phyloP scores from a whole-genome alignment of 2,888 invertebrate genomes.

The Melanotus villosus region DNA sequence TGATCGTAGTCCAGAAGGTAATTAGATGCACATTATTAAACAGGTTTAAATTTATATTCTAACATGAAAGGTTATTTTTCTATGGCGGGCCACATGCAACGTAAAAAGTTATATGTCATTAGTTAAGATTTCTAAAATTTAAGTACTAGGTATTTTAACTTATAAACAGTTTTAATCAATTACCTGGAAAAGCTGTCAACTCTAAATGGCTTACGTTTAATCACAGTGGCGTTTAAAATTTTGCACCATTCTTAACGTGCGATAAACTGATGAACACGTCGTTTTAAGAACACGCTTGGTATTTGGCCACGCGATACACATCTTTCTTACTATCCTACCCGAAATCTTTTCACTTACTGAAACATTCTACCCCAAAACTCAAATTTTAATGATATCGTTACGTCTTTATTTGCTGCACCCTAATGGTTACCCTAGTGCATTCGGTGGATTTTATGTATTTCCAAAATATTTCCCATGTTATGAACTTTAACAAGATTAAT shows the following conservation, averaged over 20 bases:
- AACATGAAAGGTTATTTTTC: constrained; percentile 39
- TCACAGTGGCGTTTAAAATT: constrained; percentile 22
- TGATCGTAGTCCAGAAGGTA: constrained; percentile 63
- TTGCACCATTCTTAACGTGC: constrained; percentile 25
- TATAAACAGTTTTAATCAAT: constrained; percentile 39
- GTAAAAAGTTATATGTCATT: constrained; percentile 28
- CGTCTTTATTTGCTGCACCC: constrained; percentile 19
- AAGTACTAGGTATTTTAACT: constrained; percentile 14
- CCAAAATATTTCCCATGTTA: not conserved
- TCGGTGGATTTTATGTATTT: not conserved
- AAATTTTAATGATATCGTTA: constrained; percentile 27
- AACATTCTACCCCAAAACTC: constrained; percentile 28
- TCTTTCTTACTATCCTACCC: constrained; percentile 24
- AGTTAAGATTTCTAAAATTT: constrained; percentile 27
- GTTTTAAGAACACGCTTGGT: constrained; percentile 32
- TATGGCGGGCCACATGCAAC: constrained; percentile 19
- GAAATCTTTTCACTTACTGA: constrained; percentile 29
- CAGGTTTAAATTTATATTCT: constrained; percentile 57
- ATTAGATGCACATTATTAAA: constrained; percentile 59
- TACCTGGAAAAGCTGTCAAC: constrained; percentile 39
- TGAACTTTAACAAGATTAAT: not conserved
- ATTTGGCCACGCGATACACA: constrained; percentile 38
- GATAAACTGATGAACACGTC: constrained; percentile 33
- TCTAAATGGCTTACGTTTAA: constrained; percentile 25
- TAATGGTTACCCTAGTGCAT: constrained; percentile 13